phyloP scores from a whole-genome alignment of 1,140 invertebrate species.

The Choristoneura fumiferana region DNA sequence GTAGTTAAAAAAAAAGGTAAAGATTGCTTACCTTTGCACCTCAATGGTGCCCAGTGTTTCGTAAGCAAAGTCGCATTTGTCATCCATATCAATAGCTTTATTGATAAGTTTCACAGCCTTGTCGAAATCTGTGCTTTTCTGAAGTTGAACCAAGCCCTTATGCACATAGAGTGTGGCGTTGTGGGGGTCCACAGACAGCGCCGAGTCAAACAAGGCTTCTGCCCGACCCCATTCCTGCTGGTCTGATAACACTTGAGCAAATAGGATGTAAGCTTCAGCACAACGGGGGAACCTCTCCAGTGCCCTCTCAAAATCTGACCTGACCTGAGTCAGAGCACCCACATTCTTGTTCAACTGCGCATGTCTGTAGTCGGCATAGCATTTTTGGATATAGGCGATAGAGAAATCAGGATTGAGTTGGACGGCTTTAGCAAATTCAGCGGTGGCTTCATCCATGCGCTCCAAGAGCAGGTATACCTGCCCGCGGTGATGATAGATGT shows the following conservation, averaged over 20 bases:
- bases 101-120: conserved; percentile 88
- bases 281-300: conserved; percentile 90
- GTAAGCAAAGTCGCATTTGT: conserved; percentile 95
- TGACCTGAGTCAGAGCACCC: conserved; percentile 74
- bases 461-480: conserved; percentile 92
- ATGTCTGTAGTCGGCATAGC: conserved; percentile 89
- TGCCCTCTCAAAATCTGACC: conserved; percentile 86
- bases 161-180: conserved; percentile 94
- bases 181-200: conserved; percentile 88
- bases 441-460: conserved; percentile 86
- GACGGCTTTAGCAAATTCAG: conserved; percentile 91
- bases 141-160: conserved; percentile 89
- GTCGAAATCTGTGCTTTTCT: conserved; percentile 90
- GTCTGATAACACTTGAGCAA: conserved; percentile 91
- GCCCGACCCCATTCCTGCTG: conserved; percentile 90
- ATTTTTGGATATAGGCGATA: conserved; percentile 92
- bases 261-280: conserved; percentile 90
- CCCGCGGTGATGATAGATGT: conserved; percentile 87
- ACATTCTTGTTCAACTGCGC: conserved; percentile 81
- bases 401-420: conserved; percentile 89
- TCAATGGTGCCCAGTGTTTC: conserved; percentile 96
- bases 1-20: conserved; percentile 29
- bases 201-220: conserved; percentile 89
- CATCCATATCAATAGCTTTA: conserved; percentile 91
- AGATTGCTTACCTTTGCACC: conserved; percentile 88